phyloP scores from a whole-genome alignment of 2,888 invertebrate genomes.

The Chelonus formosanus region DNA sequence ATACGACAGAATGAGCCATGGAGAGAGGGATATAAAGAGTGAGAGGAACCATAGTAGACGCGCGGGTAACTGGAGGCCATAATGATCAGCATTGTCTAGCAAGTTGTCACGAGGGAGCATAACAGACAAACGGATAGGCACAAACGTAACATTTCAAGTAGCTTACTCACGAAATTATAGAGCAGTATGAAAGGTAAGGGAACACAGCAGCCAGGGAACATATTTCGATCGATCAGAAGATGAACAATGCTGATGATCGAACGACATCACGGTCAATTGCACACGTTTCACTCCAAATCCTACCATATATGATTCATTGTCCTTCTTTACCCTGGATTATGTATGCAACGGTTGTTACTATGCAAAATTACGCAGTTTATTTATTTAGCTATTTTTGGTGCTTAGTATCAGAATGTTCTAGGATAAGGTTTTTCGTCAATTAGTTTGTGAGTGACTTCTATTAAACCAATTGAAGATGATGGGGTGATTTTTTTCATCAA shows the following conservation, averaged over 20 bases:
- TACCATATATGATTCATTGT: conserved; percentile 51
- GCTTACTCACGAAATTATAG: conserved; percentile 12
- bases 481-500: no score
- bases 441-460: no score
- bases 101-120: conserved; percentile 28
- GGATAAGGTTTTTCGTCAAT: no score
- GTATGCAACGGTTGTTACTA: no score
- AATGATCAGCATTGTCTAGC: conserved; percentile 37
- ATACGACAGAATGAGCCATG: neutral
- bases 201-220: conserved; percentile 19
- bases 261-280: conserved; percentile 45
- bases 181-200: conserved; percentile 16
- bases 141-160: conserved; percentile 29
- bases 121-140: conserved; percentile 26
- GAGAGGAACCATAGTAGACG: conserved; percentile 2
- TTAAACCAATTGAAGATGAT: no score
- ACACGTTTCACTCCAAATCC: conserved; percentile 48
- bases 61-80: conserved; percentile 12
- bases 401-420: no score
- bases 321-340: neutral
- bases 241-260: conserved; percentile 45
- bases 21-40: neutral
- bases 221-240: conserved; percentile 39
- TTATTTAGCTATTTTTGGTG: no score
- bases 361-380: no score